Evolutionary conservation across 2,888 invertebrate genomes (phyloP).

Genomic region (Quadroppia sp.): DNA sequence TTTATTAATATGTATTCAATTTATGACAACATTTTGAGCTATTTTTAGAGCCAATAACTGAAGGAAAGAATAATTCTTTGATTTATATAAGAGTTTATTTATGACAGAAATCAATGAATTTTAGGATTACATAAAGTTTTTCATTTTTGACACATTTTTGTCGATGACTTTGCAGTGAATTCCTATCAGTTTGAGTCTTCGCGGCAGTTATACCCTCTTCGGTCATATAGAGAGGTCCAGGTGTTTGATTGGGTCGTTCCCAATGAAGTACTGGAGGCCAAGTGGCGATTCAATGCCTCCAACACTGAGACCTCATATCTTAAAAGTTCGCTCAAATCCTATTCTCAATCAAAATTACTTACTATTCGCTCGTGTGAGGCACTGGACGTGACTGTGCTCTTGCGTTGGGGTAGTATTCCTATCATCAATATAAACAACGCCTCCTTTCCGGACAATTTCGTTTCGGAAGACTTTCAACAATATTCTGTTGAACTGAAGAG

Average conservation of each 20-base stretch:
- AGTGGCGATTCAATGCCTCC: constrained; percentile 50
- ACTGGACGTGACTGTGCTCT: constrained; percentile 55
- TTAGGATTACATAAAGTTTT: too few species aligned
- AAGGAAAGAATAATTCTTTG: too few species aligned
- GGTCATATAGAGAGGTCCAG: constrained; percentile 61
- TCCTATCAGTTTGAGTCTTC: constrained; percentile 47
- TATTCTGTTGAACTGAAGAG: constrained; percentile 50
- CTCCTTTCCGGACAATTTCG: constrained; percentile 63
- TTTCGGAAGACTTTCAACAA: constrained; percentile 50
- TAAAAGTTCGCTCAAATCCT: background rate
- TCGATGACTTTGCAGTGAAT: background rate
- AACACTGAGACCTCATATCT: constrained; percentile 50
- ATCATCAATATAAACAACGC: constrained; percentile 76
- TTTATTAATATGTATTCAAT: too few species aligned
- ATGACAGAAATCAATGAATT: too few species aligned
- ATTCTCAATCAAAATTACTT: background rate
- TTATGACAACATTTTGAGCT: too few species aligned
- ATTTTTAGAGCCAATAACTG: too few species aligned
- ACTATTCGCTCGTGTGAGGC: constrained; percentile 3
- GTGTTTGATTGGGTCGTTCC: constrained; percentile 61
- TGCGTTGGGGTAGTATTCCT: constrained; percentile 77
- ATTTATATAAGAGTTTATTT: too few species aligned
- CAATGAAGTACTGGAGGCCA: constrained; percentile 56
- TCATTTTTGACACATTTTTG: background rate
- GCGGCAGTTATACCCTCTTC: constrained; percentile 52